Evolutionary conservation across 2,113 vertebrate genomes (phyloP), one percentile per base, ranked within the genome.

Genomic region (Ophthalmolycus amberensis): DNA sequence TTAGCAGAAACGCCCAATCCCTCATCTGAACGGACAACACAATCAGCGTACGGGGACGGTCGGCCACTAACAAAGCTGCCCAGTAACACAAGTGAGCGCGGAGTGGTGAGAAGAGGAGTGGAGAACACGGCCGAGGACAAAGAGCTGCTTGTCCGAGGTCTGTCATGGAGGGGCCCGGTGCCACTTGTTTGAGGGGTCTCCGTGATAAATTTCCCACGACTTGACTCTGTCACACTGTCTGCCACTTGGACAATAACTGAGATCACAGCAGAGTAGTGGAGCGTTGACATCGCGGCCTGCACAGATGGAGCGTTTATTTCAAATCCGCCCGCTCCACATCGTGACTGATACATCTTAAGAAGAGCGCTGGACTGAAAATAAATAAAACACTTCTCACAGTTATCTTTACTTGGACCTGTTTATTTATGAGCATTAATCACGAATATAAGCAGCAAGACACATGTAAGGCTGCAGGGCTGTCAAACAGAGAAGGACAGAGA

Each of bases 161-260:
- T 85, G 82, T 90, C 81, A 46, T 77, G 66, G 52, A 70, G 84
- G 82, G 79, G 83, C 54, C 76, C 56, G 80, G 86, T 91, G 90
- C 89, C 89, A 89, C 90, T 93, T 83, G 90, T 93, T 90, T 91
- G 89, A 94, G 93, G 93, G 91, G 88, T 87, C 85, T 86, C 76
- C 80, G 46, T 95, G 94, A 95, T 95, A 93, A 93, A 95, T 95
- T 86, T 93, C 92, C 87, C 81, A 83, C 91, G 93, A 94, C 95
- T 95, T 94, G 92, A 95, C 92, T 94, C 93, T 91, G 94, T 94
- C 94, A 93, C 93, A 90, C 89, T 85, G 91, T 89, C 91, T 82
- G 90, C 93, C 88, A 90, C 89, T 91, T 66, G 77, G 90, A 94
- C 94, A 94, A 94, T 93, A 93, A 92, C 87, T 64, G 84, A 87